These are phyloP conservation scores for Volucella inanis DNA, from an alignment of 2,888 invertebrate genomes.

Conservation along the genomic window DNA sequence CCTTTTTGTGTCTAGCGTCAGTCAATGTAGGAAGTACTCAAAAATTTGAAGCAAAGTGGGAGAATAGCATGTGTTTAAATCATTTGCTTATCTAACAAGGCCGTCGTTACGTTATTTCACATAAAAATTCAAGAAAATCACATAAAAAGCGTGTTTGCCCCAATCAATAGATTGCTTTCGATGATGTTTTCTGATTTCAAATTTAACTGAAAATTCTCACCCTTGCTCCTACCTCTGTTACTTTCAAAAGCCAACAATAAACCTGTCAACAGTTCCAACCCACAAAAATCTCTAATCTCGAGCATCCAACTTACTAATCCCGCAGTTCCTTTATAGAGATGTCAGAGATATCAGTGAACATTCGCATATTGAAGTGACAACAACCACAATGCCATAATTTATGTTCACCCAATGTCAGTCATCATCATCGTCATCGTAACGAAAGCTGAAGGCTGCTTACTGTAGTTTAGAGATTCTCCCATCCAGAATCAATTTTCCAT, in stretches of 20 bases:
- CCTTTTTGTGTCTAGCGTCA: too few relatives aligned
- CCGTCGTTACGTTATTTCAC: too few relatives aligned
- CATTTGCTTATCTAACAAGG: too few relatives aligned
- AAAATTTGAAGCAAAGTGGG: too few relatives aligned
- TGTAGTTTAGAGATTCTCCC: slow-evolving; percentile 22
- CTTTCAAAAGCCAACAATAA: slow-evolving; percentile 57
- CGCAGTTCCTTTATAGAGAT: slow-evolving; percentile 52
- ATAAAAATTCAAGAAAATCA: too few relatives aligned
- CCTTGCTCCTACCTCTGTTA: too few relatives aligned
- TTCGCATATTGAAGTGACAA: slow-evolving; percentile 58
- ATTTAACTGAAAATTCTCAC: too few relatives aligned
- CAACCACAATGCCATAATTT: slow-evolving; percentile 70
- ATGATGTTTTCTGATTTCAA: too few relatives aligned
- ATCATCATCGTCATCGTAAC: slow-evolving; percentile 58
- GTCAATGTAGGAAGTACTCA: too few relatives aligned
- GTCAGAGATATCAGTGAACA: slow-evolving; percentile 70
- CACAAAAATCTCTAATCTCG: slow-evolving; percentile 46
- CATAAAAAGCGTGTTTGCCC: too few relatives aligned
- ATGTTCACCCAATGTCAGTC: slow-evolving; percentile 71
- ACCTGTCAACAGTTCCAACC: slow-evolving; percentile 60
- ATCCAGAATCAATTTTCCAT: slow-evolving; percentile 47
- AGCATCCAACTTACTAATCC: slow-evolving; percentile 1
- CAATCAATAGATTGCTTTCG: too few relatives aligned
- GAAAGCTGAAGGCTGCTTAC: slow-evolving; percentile 21
- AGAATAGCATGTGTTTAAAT: too few relatives aligned